Conservation (phyloP, 2,113 vertebrate species). For the Sinocyclocheilus grahami region DNA sequence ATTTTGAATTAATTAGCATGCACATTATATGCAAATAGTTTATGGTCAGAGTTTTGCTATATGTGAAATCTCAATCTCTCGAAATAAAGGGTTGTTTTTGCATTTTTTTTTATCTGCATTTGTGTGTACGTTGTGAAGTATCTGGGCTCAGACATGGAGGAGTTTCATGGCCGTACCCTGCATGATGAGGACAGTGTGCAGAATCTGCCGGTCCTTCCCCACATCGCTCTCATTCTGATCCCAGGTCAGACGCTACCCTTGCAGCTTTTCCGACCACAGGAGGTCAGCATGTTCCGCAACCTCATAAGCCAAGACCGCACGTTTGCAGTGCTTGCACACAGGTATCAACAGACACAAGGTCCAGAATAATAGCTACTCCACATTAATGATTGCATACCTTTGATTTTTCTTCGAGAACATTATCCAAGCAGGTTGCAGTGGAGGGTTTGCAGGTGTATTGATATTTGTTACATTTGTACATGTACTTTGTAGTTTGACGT, state of each 20-base stretch:
- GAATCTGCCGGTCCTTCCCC: conserved; percentile 89
- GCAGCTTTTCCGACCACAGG: conserved; percentile 92
- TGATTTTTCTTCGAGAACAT: background rate
- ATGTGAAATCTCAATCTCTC: background rate
- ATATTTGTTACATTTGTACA: background rate
- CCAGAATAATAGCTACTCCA: background rate
- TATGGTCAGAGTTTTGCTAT: too few relatives aligned
- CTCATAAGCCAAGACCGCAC: conserved; percentile 94
- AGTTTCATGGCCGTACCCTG: conserved; percentile 93
- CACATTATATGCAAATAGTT: background rate
- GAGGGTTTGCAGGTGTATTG: background rate
- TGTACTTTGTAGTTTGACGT: background rate
- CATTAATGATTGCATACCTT: background rate
- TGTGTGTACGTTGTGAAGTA: conserved; percentile 76
- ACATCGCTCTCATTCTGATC: conserved; percentile 88
- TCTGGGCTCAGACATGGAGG: conserved; percentile 95
- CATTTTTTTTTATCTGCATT: background rate
- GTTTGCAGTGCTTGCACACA: conserved; percentile 95
- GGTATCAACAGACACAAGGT: conserved; percentile 69
- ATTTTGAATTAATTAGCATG: background rate
- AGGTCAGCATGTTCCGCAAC: conserved; percentile 96
- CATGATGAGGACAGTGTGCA: conserved; percentile 96
- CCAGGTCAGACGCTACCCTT: conserved; percentile 95
- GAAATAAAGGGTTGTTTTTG: too few relatives aligned
- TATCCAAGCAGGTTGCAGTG: background rate